phyloP scores from a whole-genome alignment of 2,113 vertebrate genomes.

The Ginglymostoma cirratum region DNA sequence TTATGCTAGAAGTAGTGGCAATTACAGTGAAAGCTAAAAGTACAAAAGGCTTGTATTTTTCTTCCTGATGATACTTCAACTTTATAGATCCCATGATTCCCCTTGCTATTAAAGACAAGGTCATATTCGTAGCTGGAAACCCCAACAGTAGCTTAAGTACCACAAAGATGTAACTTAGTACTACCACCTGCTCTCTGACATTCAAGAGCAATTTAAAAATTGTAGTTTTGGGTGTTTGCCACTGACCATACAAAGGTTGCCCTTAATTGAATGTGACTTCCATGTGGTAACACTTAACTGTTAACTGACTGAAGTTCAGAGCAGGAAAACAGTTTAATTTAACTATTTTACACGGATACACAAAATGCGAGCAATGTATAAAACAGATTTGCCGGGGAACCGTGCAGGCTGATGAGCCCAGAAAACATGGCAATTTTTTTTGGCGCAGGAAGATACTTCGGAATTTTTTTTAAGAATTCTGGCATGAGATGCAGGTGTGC shows the following conservation, averaged over 20 bases:
- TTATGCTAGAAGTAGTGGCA: neutral
- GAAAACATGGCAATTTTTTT: neutral
- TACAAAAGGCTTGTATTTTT: neutral
- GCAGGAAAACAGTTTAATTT: neutral
- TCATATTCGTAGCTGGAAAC: neutral
- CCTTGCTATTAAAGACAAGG: neutral
- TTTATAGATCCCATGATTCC: neutral
- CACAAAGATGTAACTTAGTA: neutral
- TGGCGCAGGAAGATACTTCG: neutral
- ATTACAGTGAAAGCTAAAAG: neutral
- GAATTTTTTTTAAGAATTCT: too few relatives aligned
- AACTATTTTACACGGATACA: neutral
- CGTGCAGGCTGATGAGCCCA: neutral
- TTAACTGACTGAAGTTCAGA: neutral
- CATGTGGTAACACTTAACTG: neutral
- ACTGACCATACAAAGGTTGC: neutral
- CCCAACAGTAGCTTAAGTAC: neutral
- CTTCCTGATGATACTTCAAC: neutral
- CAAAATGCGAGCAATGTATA: neutral
- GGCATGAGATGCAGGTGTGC: too few relatives aligned
- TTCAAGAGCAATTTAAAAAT: neutral
- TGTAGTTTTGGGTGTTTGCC: neutral
- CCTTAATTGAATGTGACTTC: slow-evolving; percentile 17
- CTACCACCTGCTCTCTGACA: neutral
- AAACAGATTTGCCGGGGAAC: neutral